Conservation (phyloP, 2,888 invertebrate genomes). For the Eilema caniola region DNA sequence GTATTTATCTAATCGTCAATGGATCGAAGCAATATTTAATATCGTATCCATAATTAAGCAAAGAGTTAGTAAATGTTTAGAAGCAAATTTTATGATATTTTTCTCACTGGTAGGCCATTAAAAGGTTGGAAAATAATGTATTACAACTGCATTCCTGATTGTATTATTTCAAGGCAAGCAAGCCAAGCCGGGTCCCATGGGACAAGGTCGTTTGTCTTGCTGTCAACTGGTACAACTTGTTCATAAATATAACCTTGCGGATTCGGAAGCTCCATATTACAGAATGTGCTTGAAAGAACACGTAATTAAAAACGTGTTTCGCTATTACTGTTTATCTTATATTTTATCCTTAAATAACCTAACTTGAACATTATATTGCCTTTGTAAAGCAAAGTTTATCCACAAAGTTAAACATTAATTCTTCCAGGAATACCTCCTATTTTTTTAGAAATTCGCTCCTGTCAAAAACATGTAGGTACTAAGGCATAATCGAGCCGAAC, state of each 20-base stretch:
- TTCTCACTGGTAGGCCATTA: background rate
- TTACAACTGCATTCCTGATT: background rate
- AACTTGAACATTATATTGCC: background rate
- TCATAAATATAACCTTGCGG: background rate
- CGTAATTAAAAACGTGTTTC: background rate
- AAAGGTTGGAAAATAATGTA: background rate
- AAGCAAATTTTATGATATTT: background rate
- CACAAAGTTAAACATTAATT: background rate
- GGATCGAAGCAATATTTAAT: no score
- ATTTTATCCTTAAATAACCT: background rate
- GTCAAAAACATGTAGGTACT: conserved; percentile 1
- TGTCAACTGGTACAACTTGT: background rate
- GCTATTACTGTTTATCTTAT: background rate
- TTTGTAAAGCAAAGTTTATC: background rate
- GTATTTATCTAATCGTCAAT: background rate
- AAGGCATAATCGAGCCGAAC: background rate
- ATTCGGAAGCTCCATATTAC: background rate
- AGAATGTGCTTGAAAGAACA: background rate
- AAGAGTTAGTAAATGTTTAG: no score
- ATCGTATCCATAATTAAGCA: background rate
- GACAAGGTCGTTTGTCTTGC: background rate
- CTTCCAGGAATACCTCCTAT: background rate
- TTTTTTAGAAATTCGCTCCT: background rate
- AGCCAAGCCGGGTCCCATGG: background rate
- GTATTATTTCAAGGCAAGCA: background rate